These are phyloP conservation scores for Cyprinodon variegatus DNA, from an alignment of 2,113 vertebrate genomes.

Conservation along the genomic window DNA sequence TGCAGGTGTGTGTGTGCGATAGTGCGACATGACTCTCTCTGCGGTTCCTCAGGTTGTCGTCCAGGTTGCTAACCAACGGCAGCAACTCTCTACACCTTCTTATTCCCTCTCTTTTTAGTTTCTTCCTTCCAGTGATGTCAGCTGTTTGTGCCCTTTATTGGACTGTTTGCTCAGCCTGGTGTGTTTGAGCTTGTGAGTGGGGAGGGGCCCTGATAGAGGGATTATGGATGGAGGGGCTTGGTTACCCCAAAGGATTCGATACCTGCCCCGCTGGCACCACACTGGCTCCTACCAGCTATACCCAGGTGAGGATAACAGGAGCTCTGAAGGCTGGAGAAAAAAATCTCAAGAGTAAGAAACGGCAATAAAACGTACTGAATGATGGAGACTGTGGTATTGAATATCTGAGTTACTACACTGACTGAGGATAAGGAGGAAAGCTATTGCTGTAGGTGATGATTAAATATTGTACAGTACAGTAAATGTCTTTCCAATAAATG, in stretches of 20 bases:
- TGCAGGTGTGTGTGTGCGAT: conserved; percentile 7
- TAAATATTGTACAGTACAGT: background rate
- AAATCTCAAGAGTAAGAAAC: background rate
- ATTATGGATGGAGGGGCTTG: conserved; percentile 92
- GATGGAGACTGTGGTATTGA: background rate
- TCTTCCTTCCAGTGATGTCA: conserved; percentile 10
- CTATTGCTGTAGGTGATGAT: conserved; percentile 9
- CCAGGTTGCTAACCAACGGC: conserved; percentile 47
- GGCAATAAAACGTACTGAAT: background rate
- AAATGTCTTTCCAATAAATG: background rate
- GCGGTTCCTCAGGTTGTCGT: conserved; percentile 52
- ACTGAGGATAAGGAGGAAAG: conserved; percentile 1
- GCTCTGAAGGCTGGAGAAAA: background rate
- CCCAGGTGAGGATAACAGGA: conserved; percentile 85
- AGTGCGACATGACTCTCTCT: conserved; percentile 53
- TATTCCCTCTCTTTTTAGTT: background rate
- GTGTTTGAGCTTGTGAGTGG: conserved; percentile 29
- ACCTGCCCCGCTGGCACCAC: conserved; percentile 90
- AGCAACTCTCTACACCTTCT: conserved; percentile 37
- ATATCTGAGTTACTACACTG: background rate
- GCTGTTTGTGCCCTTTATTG: conserved; percentile 11
- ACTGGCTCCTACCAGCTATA: conserved; percentile 94
- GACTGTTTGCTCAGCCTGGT: conserved; percentile 7
- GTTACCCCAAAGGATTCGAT: conserved; percentile 88
- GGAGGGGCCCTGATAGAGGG: conserved; percentile 34